Percentiles rank a stretch among this genome's conserved stretches.
These are phyloP conservation scores for Chionomys nivalis DNA, from an alignment of 2,113 vertebrate genomes.

Conservation along the genomic window DNA sequence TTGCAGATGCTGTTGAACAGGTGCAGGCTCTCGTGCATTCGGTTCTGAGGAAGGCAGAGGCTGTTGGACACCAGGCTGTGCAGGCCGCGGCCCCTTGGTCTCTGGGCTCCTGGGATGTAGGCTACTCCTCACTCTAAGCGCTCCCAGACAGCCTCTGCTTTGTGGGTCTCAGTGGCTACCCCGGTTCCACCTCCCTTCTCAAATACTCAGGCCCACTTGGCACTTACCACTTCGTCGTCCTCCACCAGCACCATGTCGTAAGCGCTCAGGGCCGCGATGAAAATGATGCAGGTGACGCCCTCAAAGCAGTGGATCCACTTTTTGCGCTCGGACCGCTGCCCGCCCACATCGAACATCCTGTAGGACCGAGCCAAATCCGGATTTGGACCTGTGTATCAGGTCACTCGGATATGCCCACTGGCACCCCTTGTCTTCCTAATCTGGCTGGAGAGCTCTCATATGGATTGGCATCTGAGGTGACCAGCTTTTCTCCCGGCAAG, in stretches of 20 bases:
- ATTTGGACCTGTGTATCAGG: background rate
- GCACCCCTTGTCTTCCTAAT: background rate
- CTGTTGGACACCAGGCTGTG: background rate
- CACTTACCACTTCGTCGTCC: conserved; percentile 93
- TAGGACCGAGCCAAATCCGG: background rate
- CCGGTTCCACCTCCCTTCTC: background rate
- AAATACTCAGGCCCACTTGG: background rate
- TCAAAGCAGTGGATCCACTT: conserved; percentile 99
- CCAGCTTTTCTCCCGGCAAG: background rate
- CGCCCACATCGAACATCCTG: conserved; percentile 99
- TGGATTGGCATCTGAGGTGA: background rate
- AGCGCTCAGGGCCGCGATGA: conserved; percentile 96
- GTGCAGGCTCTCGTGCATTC: conserved; percentile 99
- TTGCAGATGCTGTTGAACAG: conserved; percentile 99
- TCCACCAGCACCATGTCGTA: conserved; percentile 97
- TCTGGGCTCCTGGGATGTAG: background rate
- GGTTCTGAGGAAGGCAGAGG: conserved; percentile 88
- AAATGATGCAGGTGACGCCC: conserved; percentile 98
- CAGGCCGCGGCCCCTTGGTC: background rate
- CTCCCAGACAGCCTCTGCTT: background rate
- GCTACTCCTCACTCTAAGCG: too few species aligned
- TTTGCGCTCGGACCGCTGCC: conserved; percentile 97
- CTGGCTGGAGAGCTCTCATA: background rate
- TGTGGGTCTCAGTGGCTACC: background rate
- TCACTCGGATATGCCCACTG: background rate